phyloP scores from a whole-genome alignment of 1,140 invertebrate genomes.

The Neotoxoptera formosana region DNA sequence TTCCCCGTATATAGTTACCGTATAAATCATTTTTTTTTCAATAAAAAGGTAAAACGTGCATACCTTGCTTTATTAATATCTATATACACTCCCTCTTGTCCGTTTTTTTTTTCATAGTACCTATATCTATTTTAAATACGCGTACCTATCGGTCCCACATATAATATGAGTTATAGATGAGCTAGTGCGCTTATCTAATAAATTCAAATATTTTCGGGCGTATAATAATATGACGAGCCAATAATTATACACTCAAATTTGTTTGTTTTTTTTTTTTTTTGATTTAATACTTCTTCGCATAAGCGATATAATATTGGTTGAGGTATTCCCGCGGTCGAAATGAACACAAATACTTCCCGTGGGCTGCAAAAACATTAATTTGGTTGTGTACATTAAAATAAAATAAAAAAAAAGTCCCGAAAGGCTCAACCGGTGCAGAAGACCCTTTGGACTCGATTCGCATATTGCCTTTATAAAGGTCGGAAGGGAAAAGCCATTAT shows the following conservation, averaged over 20 bases:
- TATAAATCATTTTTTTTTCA: neutral
- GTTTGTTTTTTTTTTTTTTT: too few relatives aligned
- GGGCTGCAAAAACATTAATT: constrained; percentile 54
- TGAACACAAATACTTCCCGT: constrained; percentile 43
- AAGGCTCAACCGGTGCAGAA: constrained; percentile 58
- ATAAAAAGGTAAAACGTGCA: neutral
- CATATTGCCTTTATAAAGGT: constrained; percentile 58
- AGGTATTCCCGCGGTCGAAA: neutral
- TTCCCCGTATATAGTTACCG: neutral
- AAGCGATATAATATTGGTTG: constrained; percentile 1
- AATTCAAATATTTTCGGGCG: neutral
- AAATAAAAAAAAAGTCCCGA: constrained; percentile 53
- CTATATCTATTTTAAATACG: neutral
- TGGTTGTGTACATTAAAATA: constrained; percentile 54
- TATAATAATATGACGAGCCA: too few relatives aligned
- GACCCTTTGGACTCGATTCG: constrained; percentile 56
- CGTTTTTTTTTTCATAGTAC: too few relatives aligned
- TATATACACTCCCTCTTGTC: neutral
- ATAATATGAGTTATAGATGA: neutral
- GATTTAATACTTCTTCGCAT: neutral
- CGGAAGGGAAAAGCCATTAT: constrained; percentile 57
- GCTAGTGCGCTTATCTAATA: neutral
- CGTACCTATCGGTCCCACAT: neutral
- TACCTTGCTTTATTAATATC: neutral
- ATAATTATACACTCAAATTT: neutral